These are phyloP conservation scores for Bucorvus abyssinicus DNA, from an alignment of 2,797 vertebrate species.

Conservation along the genomic window DNA sequence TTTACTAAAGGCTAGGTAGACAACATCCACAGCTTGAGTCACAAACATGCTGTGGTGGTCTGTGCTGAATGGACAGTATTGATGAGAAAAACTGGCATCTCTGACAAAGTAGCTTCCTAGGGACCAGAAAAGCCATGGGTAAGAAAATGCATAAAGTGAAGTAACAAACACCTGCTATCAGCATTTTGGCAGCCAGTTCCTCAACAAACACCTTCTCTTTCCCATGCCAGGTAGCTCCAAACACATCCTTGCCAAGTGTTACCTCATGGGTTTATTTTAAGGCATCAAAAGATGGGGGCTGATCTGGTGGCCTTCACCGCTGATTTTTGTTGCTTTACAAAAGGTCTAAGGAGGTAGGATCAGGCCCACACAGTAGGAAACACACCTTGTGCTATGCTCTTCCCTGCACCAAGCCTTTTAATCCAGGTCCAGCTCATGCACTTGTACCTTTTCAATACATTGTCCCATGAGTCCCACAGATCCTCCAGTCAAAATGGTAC, in stretches of 20 bases:
- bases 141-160: background rate
- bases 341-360: background rate
- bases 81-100: slow-evolving; percentile 80
- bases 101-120: slow-evolving; percentile 85
- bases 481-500: slow-evolving; percentile 83
- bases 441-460: slow-evolving; percentile 79
- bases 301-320: background rate
- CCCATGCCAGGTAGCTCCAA: background rate
- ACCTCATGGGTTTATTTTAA: background rate
- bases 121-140: background rate
- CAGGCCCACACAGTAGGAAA: background rate
- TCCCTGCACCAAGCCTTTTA: background rate
- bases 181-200: background rate
- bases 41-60: slow-evolving; percentile 74
- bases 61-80: slow-evolving; percentile 59
- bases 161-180: background rate
- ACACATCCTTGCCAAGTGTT: background rate
- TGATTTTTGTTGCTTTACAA: background rate
- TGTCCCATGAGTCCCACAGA: slow-evolving; percentile 80
- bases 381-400: background rate
- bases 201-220: background rate
- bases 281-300: background rate
- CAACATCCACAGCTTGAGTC: slow-evolving; percentile 46
- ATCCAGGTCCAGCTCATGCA: background rate
- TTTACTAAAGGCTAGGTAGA: too few relatives aligned